Evolutionary conservation across 1,140 invertebrate species (phyloP).

Genomic region (Monochamus saltuarius): DNA sequence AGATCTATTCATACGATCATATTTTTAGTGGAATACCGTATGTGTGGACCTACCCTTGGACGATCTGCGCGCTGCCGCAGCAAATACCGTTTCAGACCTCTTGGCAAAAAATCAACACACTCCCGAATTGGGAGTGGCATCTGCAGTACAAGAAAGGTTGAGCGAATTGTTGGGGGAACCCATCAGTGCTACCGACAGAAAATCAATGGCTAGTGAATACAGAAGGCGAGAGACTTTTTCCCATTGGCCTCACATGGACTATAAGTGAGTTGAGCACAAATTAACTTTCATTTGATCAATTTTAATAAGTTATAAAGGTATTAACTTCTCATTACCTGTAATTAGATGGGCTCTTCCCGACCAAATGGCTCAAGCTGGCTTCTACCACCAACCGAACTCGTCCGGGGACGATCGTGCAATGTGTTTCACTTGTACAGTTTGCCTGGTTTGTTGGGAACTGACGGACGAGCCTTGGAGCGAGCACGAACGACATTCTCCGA

Average conservation of each 20-base stretch:
- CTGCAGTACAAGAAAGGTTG: slow-evolving; percentile 82
- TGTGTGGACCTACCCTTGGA: slow-evolving; percentile 77
- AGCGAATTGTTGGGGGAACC: slow-evolving; percentile 69
- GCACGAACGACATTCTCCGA: slow-evolving; percentile 89
- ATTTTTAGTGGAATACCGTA: slow-evolving; percentile 85
- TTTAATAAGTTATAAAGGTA: background rate
- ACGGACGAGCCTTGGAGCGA: slow-evolving; percentile 96
- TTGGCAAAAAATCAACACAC: slow-evolving; percentile 78
- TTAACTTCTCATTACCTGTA: background rate
- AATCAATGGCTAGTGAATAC: slow-evolving; percentile 88
- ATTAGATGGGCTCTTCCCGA: slow-evolving; percentile 88
- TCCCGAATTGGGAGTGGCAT: slow-evolving; percentile 83
- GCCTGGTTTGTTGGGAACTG: slow-evolving; percentile 93
- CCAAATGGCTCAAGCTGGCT: slow-evolving; percentile 94
- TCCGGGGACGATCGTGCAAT: slow-evolving; percentile 89
- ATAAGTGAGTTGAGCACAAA: slow-evolving; percentile 67
- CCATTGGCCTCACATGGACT: slow-evolving; percentile 95
- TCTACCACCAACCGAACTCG: slow-evolving; percentile 89
- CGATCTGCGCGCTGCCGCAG: slow-evolving; percentile 75
- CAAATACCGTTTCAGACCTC: slow-evolving; percentile 76
- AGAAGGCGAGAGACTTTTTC: slow-evolving; percentile 85
- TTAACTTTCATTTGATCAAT: background rate
- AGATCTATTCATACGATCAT: no score
- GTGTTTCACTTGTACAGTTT: slow-evolving; percentile 93
- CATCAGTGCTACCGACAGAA: slow-evolving; percentile 61